phyloP scores from a whole-genome alignment of 1,140 invertebrate species.

The Brachionus rubens region DNA sequence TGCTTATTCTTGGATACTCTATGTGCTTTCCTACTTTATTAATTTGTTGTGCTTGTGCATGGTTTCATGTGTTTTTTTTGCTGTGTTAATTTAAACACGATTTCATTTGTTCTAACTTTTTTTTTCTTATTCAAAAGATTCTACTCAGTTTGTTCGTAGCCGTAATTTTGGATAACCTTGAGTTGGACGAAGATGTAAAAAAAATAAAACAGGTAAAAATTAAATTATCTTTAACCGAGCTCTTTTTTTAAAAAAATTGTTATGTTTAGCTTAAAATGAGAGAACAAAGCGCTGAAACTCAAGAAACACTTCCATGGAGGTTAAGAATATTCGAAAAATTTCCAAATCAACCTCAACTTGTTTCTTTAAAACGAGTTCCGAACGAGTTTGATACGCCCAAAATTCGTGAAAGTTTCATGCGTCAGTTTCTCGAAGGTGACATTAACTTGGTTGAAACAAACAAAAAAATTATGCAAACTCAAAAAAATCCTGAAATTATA shows the following conservation, averaged over 20 bases:
- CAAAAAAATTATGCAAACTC: slow-evolving; percentile 47
- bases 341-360: slow-evolving; percentile 97
- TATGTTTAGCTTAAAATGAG: slow-evolving; percentile 73
- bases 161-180: slow-evolving; percentile 98
- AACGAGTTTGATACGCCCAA: slow-evolving; percentile 93
- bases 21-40: no score
- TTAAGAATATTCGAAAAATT: slow-evolving; percentile 97
- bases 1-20: no score
- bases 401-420: slow-evolving; percentile 96
- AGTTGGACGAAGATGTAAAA: slow-evolving; percentile 98
- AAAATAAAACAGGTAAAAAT: slow-evolving; percentile 80
- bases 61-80: no score
- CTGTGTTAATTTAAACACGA: background rate
- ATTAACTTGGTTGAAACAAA: slow-evolving; percentile 47
- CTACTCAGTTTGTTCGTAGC: slow-evolving; percentile 99
- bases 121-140: slow-evolving; percentile 72
- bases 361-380: slow-evolving; percentile 85
- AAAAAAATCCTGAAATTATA: background rate
- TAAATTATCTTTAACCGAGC: background rate
- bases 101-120: background rate
- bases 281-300: slow-evolving; percentile 95
- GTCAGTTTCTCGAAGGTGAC: slow-evolving; percentile 78
- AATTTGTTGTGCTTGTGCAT: no score
- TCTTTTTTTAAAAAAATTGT: background rate
- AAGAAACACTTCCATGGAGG: slow-evolving; percentile 81